Evolutionary conservation across 2,888 invertebrate genomes (phyloP), one percentile per base, ranked within the genome.

Genomic region (Noctua fimbriata): DNA sequence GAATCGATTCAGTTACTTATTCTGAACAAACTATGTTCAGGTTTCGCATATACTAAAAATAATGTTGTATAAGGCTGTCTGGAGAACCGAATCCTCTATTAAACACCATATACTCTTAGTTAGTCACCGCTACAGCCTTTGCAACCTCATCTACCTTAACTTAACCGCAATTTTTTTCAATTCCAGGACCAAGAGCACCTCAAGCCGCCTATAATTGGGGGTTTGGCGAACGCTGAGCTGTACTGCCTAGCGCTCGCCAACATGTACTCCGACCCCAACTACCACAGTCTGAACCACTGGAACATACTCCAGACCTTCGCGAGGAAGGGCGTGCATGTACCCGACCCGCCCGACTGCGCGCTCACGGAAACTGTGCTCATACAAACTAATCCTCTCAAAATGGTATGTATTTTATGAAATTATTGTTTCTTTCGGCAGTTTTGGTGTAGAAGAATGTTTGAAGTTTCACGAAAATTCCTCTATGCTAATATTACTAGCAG

Each of bases 241-340:
- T 99, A 99, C 97, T 99, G 99, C 96, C 97, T 98, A 95, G 99
- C 99, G 81, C 97, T 99, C 95, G 98, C 98, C 91, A 99, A 99
- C 97, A 98, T 99, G 97, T 99, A 99, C 97, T 98, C 99, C 86
- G 99, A 99, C 97, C 99, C 99, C 84, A 99, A 99, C 97, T 99
- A 99, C 97, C 98, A 99, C 97, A 99, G 98, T 97, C 98, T 99
- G 92, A 99, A 99, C 97, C 99, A 99, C 96, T 98, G 98, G 98
- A 98, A 99, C 94, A 99, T 99, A 93, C 97, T 99, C 93, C 99
- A 99, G 97, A 99, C 99, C 78, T 97, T 99, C 92, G 98, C 98
- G 89, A 97, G 99, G 93, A 99, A 99, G 96, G 99, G 99, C 84
- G 98, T 99, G 81, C 98, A 98, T 92, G 98, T 99, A 87, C 97